These are phyloP conservation scores for Rhizoglyphus robini DNA, from an alignment of 1,140 invertebrate genomes.

Conservation along the genomic window DNA sequence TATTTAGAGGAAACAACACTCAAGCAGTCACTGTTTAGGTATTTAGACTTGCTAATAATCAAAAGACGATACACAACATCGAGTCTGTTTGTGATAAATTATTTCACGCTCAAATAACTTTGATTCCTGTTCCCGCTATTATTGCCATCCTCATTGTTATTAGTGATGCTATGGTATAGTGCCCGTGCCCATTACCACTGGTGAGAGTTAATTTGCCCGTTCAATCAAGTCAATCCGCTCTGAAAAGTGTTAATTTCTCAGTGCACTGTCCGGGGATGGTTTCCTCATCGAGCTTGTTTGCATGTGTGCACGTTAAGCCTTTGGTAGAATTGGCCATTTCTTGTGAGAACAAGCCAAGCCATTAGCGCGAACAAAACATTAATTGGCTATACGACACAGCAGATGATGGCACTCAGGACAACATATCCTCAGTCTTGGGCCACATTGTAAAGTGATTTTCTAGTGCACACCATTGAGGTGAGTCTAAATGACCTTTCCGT, in stretches of 20 bases:
- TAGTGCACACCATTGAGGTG: neutral
- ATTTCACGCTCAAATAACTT: slow-evolving; percentile 13
- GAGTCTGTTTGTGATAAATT: slow-evolving; percentile 12
- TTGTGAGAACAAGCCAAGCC: neutral
- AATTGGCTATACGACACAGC: neutral
- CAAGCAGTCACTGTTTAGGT: neutral
- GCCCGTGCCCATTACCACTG: neutral
- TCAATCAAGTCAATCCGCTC: neutral
- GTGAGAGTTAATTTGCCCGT: slow-evolving; percentile 4
- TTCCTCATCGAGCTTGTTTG: neutral
- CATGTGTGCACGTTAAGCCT: neutral
- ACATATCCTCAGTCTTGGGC: neutral
- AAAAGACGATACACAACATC: neutral
- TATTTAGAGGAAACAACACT: neutral
- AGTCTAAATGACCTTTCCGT: neutral
- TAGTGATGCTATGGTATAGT: neutral
- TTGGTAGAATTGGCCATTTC: neutral
- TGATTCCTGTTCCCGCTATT: neutral
- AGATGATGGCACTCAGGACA: too few species aligned
- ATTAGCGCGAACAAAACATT: too few species aligned
- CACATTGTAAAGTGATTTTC: neutral
- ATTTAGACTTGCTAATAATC: slow-evolving; percentile 14
- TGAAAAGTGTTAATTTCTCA: neutral
- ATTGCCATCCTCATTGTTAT: neutral
- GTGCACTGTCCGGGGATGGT: neutral